These are phyloP conservation scores for Andrena fulva DNA, from an alignment of 2,888 invertebrate genomes.

Conservation along the genomic window DNA sequence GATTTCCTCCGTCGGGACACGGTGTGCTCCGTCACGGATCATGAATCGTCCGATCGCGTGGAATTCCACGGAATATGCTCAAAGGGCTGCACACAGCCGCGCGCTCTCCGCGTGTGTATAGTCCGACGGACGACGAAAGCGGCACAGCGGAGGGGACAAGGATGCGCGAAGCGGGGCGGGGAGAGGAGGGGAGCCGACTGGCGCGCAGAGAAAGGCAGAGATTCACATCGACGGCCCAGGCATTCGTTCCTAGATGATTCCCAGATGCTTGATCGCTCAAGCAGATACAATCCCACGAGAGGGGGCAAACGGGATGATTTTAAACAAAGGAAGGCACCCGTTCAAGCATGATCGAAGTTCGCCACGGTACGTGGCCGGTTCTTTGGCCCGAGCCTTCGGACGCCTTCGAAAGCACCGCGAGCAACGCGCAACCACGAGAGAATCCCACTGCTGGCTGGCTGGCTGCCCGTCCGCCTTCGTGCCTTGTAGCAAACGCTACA, in stretches of 20 bases:
- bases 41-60: constrained; percentile 41
- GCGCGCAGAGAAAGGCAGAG: constrained; percentile 63
- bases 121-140: constrained; percentile 13
- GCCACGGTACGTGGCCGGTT: constrained; percentile 76
- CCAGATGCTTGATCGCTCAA: constrained; percentile 79
- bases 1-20: constrained; percentile 52
- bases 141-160: neutral
- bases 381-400: constrained; percentile 62
- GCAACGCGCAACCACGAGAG: constrained; percentile 22
- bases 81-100: constrained; percentile 35
- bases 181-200: neutral
- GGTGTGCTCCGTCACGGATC: constrained; percentile 47
- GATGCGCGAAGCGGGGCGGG: neutral
- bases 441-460: too few relatives aligned
- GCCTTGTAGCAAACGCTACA: constrained; percentile 6
- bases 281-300: constrained; percentile 80
- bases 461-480: constrained; percentile 5
- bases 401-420: constrained; percentile 59
- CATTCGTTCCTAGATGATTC: constrained; percentile 78
- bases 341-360: constrained; percentile 80
- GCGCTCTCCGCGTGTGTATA: constrained; percentile 61
- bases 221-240: constrained; percentile 67
- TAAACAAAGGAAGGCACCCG: constrained; percentile 81
- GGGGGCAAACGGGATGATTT: constrained; percentile 78
- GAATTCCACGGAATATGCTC: constrained; percentile 57